Evolutionary conservation across 1,140 invertebrate species (phyloP).

Genomic region (Eulimnadia texana): DNA sequence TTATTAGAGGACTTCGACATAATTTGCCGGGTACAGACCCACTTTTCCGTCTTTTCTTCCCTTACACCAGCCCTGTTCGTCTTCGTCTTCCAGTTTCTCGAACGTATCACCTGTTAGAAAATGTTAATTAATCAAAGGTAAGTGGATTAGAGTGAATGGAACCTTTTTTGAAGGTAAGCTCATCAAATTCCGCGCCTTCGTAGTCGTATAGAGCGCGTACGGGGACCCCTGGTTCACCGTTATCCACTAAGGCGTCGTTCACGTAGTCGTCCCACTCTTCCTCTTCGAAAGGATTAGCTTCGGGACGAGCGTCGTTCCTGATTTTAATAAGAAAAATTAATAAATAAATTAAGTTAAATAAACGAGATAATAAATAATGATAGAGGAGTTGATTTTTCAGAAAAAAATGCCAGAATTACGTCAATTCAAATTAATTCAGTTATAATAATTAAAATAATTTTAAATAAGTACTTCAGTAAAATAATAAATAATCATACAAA

Average conservation of each 20-base stretch:
- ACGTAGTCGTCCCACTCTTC: conserved; percentile 48
- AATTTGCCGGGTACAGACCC: conserved; percentile 90
- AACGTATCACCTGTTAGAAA: conserved; percentile 72
- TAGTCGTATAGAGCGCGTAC: conserved; percentile 93
- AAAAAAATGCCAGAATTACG: neutral
- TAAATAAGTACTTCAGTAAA: neutral
- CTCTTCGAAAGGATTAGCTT: conserved; percentile 40
- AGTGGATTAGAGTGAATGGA: conserved; percentile 20
- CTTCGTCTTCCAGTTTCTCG: conserved; percentile 92
- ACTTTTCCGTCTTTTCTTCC: conserved; percentile 84
- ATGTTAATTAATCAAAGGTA: neutral
- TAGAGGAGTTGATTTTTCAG: neutral
- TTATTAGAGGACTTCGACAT: conserved; percentile 50
- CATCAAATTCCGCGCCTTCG: conserved; percentile 88
- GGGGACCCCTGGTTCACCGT: conserved; percentile 79
- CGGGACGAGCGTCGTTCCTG: conserved; percentile 29
- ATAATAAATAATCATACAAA: neutral
- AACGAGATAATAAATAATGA: neutral
- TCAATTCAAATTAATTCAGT: neutral
- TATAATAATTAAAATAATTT: neutral
- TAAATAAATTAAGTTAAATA: neutral
- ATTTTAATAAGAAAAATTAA: conserved; percentile 12
- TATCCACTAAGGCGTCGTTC: conserved; percentile 66
- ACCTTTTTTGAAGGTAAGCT: conserved; percentile 95
- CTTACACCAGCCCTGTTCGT: conserved; percentile 98